Percentiles rank a stretch among this genome's conserved stretches.
Evolutionary conservation across 2,113 vertebrate genomes (phyloP).

Genomic region (Rhineura floridana): DNA sequence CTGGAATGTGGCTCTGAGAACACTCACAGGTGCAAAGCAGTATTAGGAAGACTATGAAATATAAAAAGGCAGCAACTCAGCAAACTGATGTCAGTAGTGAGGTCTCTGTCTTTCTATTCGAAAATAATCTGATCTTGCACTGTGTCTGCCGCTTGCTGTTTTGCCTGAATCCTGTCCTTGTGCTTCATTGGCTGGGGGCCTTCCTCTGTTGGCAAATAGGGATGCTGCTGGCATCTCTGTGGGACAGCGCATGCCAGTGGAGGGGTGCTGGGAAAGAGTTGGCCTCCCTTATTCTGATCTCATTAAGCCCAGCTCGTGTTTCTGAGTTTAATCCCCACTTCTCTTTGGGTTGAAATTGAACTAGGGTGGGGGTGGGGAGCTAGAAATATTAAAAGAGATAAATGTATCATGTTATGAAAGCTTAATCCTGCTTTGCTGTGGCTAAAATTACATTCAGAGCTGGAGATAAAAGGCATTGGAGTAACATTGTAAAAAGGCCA

Average conservation of each 20-base stretch:
- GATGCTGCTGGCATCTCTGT: background rate
- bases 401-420: constrained; percentile 68
- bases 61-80: rapidly evolving
- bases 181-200: background rate
- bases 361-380: constrained; percentile 8
- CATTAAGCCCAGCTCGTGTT: constrained; percentile 37
- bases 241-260: background rate
- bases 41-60: background rate
- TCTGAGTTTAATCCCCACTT: constrained; percentile 38
- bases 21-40: background rate
- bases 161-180: constrained; percentile 19
- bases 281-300: constrained; percentile 13
- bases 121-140: constrained; percentile 28
- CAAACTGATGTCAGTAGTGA: background rate
- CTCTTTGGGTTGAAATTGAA: constrained; percentile 51
- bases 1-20: rapidly evolving
- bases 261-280: constrained; percentile 34
- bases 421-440: constrained; percentile 76
- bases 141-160: constrained; percentile 35
- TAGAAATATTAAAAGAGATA: constrained; percentile 66
- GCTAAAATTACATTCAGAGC: constrained; percentile 66
- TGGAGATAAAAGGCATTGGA: constrained; percentile 69
- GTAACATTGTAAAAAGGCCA: constrained; percentile 46
- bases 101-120: constrained; percentile 24
- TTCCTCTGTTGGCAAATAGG: background rate